Base-by-base conservation (phyloP, 2,888 invertebrate species). In the Drosophila kokeensis region DNA sequence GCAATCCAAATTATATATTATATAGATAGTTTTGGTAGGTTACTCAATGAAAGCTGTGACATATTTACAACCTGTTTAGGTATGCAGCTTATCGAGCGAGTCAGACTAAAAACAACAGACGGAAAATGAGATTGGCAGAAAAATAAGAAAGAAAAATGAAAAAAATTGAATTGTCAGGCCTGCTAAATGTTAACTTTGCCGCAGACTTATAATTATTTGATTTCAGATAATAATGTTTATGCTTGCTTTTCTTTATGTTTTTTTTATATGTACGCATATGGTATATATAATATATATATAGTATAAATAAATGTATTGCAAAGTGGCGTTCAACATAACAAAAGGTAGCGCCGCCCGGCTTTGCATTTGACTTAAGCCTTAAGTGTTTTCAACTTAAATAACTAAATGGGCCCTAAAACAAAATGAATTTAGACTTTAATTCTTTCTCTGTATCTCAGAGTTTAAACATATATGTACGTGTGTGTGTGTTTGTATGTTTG, bases 261-360 rank as follows among this genome's bases (percentile, higher is more conserved):
- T 59, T 68, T 59, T 45, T 64, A 69, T 66, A 71, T 67, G 67
- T 83, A 55, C 38, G 57, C 49, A 50, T 63, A 48, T 67, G 34
- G 59, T 68, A 52, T 61, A 48, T 68, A 57, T 72, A 65, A 65
- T 67, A 55, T 65, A 24, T 24, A 40, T 79, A 72, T 61, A 38
- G 42, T 83, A 83, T 87, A 87, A 87, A 85, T 85, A 81, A 85
- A 72, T 85, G 82, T 85, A 87, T 86, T 85, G 86, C 84, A 85
- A 85, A 87, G 83, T 76, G 85, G 87, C 75, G 80, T 71, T 69
- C 64, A 70, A 80, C 54, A 75, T 71, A 78, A 83, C 77, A 74
- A 72, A 83, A 76, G 69, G 74, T 73, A 78, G 80, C 73, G 83
- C 83, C 83, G 73, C 70, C 72, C 74, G 83, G 83, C 88, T 83